Base-by-base conservation (phyloP, 2,888 invertebrate species). In the Pristionchus arcanus region DNA sequence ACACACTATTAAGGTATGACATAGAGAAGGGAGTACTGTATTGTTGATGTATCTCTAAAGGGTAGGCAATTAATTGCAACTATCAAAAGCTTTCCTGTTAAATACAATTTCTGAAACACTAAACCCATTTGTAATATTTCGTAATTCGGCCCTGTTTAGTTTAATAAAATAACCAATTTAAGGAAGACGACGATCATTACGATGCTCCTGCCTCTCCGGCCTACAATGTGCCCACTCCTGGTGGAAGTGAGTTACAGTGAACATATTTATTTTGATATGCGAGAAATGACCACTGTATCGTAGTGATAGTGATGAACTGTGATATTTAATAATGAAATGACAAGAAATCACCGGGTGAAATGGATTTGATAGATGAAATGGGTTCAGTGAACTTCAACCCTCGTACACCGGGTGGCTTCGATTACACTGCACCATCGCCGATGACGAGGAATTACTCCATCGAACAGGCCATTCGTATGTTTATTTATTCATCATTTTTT, bases 401-500 rank as follows among this genome's bases (percentile, higher is more conserved):
- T 63, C 94, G 91, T 91, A 93, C 93, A n/a, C 93, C 93, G 16
- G 92, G 92, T 68, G 91, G 90, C 25, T 53, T 88, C 31, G 92
- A 93, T 89, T 93, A 92, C 90, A 83, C 91, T 5, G 93, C 93
- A 11, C 93, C 93, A 5, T 92, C 92, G 7, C 93, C 93, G 37
- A 89, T 89, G 89, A 59, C 42, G 49, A 83, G 66, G 49, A 84
- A 53, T 34, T 84, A 84, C 49, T 37, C 66, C 9, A 71, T 28
- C 28, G 83, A 89, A 25, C 31, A 49, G n/a, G 55, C 90, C 21
- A 91, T 90, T 89, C 89, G 87, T 89, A 53, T 21, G 81, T 34
- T 59, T 84, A 19, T 31, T 13, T 31, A 28, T 13, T 11, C 0
- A 2, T 55, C 2, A n/a, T 84, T 31, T 28, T 84, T 31, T 13